Evolutionary conservation across 1,140 invertebrate genomes (phyloP).

Genomic region (Coptotermes formosanus): DNA sequence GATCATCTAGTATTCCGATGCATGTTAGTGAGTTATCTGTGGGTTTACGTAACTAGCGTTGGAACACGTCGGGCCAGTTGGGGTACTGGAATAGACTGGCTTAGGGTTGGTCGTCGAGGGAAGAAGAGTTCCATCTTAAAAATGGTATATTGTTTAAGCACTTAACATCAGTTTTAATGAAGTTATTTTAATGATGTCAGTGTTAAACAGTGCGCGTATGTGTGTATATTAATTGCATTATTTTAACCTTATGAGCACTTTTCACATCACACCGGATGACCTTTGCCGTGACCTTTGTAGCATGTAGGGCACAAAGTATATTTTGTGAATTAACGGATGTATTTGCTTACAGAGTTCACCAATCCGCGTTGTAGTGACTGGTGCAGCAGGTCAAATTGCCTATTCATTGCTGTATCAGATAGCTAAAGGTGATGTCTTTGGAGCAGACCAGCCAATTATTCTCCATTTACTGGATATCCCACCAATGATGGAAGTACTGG

Average conservation of each 20-base stretch:
- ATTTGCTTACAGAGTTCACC: slow-evolving; percentile 63
- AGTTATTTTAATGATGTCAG: not conserved
- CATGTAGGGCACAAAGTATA: too few species aligned
- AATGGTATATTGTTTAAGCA: not conserved
- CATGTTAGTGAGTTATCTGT: not conserved
- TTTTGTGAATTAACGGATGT: not conserved
- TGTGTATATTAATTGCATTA: not conserved
- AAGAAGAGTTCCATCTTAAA: not conserved
- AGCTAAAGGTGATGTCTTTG: slow-evolving; percentile 96
- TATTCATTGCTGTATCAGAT: slow-evolving; percentile 94
- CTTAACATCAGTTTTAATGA: not conserved
- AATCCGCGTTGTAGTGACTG: slow-evolving; percentile 93
- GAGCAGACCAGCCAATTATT: slow-evolving; percentile 81
- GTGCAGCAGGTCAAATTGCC: slow-evolving; percentile 97
- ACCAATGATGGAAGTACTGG: slow-evolving; percentile 89
- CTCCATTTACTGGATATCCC: slow-evolving; percentile 94
- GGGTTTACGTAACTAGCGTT: not conserved
- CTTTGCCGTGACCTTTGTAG: not conserved
- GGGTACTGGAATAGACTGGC: not conserved
- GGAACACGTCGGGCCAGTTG: not conserved
- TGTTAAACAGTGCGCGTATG: not conserved
- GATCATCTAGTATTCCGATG: too few species aligned
- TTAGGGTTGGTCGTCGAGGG: not conserved
- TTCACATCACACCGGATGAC: not conserved
- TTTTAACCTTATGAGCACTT: not conserved